Evolutionary conservation across 2,113 vertebrate species (phyloP), one percentile per base, ranked within the genome.

Genomic region (Pseudopodoces humilis): DNA sequence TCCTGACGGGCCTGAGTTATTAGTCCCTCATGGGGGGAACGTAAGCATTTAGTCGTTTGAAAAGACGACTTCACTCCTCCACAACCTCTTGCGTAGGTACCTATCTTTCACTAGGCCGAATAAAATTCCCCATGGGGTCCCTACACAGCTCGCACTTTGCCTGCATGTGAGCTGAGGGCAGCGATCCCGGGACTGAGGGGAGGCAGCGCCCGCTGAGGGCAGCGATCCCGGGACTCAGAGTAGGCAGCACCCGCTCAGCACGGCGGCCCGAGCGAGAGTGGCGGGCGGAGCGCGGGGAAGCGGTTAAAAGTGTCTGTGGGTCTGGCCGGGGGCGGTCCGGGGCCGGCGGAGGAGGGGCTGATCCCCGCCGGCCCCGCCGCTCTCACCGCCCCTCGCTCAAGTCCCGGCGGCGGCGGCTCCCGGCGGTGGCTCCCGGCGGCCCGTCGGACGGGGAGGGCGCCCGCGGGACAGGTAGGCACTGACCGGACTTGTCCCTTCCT

Each of bases 181-280:
- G 16, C 25, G 27, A 1, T 4, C 13, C 10, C 11, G 2, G 2
- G 3, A 5, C 23, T 0, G 1, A 2, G 1, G 0, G 1, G 7
- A 43, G 0, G 0, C 2, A 7, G 1, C 3, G 0, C 0, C 10
- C 1, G 0, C 16, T 0, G 39, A 39, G 11, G 39, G 39, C 39
- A 39, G 19, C 25, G 27, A 1, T 5, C 13, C 10, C 13, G 2
- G 2, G 3, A 4, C 23, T 0, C 1, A 2, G 1, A 0, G 1
- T 1, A 3, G 0, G 0, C 2, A 7, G 1, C 3, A 0, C 0
- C 11, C 1, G 0, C 17, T 0, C 3, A 0, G 0, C 0, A 11
- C 4, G 5, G 2, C 43, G 7, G 13, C 17, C 3, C 3, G 6
- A 13, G 2, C 9, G 1, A 19, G 3, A 7, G 2, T 8, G 27